Percentiles rank a stretch among this genome's conserved stretches.
Conservation (phyloP, 2,797 vertebrate species). For the Anas capensis region DNA sequence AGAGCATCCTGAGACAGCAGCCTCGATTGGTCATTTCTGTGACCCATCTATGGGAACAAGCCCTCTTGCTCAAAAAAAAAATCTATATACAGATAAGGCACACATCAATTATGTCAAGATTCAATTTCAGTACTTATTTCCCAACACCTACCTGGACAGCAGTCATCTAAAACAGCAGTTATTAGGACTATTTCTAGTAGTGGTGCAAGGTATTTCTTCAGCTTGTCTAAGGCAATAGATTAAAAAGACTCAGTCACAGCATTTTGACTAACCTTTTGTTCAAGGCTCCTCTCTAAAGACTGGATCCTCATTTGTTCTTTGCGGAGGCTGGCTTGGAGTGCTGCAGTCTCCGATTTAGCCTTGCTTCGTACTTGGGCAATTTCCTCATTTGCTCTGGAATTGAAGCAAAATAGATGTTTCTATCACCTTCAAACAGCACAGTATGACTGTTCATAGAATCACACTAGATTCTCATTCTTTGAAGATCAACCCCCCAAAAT, state of each 20-base stretch:
- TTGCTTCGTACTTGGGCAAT: slow-evolving; percentile 89
- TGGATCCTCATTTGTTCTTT: slow-evolving; percentile 91
- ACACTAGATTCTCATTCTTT: not conserved
- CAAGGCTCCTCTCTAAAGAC: slow-evolving; percentile 89
- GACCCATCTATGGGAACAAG: not conserved
- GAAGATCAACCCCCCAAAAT: not conserved
- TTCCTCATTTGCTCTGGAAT: slow-evolving; percentile 87
- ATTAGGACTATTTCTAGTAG: not conserved
- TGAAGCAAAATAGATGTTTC: not conserved
- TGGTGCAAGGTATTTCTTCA: not conserved
- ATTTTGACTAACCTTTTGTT: slow-evolving; percentile 87
- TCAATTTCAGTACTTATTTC: not conserved
- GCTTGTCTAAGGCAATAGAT: not conserved
- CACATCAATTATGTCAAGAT: no score
- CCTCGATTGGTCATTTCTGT: rapidly evolving
- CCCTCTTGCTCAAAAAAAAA: not conserved
- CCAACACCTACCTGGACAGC: not conserved
- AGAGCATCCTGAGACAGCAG: not conserved
- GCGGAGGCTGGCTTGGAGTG: slow-evolving; percentile 86
- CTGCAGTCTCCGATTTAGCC: slow-evolving; percentile 82
- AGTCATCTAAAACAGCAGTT: not conserved
- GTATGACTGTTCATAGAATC: not conserved
- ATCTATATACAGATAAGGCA: not conserved
- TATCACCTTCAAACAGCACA: not conserved
- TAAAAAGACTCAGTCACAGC: rapidly evolving